These are phyloP conservation scores for Chrysolina americana DNA, from an alignment of 2,888 invertebrate genomes.

Conservation along the genomic window DNA sequence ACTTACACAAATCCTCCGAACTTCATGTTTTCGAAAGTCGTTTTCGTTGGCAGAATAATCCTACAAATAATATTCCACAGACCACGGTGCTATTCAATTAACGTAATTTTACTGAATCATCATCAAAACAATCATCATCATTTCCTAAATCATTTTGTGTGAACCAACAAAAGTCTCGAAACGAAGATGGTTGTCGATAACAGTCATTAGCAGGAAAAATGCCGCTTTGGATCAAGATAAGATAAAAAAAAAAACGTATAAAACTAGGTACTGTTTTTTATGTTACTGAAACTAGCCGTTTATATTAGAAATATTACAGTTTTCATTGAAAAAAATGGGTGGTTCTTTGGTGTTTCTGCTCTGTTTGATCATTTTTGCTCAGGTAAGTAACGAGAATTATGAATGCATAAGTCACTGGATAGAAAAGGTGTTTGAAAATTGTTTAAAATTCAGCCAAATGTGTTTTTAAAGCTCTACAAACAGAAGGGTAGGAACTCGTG, in stretches of 20 bases:
- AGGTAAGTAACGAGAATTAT: not conserved
- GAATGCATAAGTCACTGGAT: too few species aligned
- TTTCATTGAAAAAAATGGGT: not conserved
- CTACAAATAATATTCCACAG: not conserved
- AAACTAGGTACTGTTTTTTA: not conserved
- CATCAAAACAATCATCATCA: not conserved
- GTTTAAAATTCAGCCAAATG: too few species aligned
- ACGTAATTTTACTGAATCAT: not conserved
- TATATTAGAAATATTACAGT: not conserved
- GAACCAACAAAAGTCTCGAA: not conserved
- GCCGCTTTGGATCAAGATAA: not conserved
- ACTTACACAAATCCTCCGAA: too few species aligned
- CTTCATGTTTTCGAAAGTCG: too few species aligned
- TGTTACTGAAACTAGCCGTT: not conserved
- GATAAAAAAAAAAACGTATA: not conserved
- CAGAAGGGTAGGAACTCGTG: too few species aligned
- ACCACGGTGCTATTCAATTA: not conserved
- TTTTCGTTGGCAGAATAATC: not conserved
- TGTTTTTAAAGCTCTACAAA: too few species aligned
- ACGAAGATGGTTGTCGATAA: not conserved
- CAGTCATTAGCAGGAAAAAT: not conserved
- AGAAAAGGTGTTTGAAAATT: too few species aligned
- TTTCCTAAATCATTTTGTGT: slow-evolving; percentile 2
- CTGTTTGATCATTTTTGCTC: not conserved
- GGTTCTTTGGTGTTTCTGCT: not conserved